Base-by-base conservation (phyloP, 1,140 invertebrate genomes). In the Caenorhabditis brenneri region DNA sequence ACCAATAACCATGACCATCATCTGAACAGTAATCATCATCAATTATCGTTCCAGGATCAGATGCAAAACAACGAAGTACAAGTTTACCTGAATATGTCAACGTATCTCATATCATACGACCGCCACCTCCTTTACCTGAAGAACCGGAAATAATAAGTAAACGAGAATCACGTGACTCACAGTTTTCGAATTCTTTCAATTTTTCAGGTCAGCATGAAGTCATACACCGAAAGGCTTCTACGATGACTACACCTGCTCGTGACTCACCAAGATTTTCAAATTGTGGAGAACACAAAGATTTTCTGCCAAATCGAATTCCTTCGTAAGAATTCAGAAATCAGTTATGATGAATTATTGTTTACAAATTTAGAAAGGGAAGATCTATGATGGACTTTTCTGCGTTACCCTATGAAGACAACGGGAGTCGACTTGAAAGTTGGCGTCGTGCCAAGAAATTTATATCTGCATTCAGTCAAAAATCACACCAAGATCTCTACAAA, bases 261-360 rank as follows among this genome's bases (percentile, higher is more conserved):
- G 65, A 74, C 0, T 42, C 65, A 42, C 36, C 65, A 12, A 31
- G 65, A 31, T 46, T 74, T 74, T 74, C 65, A 15, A 74, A 74
- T 42, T 74, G 65, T 74, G 65, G 65, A 74, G 65, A 74, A 46
- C 65, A 74, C n/a, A 74, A 74, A 42, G 65, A 74, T 24, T 74
- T 74, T 36, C 24, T 74, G n/a, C 36, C 65, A 27, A 74, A 46
- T 42, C 33, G 36, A 74, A 42, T 42, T 74, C 36, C 65, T 1
- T 42, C 65, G 65, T 74, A 74, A 27, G 36, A 74, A 33, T 51
- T 65, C 29, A 65, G 19, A 65, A 65, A 33, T 16, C 58, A 65
- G 19, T 10, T 1, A 19, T 27, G 19, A 0, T 6, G n/a, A n/a
- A n/a, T 65, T n/a, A 65, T 27, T 33, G 29, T 36, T 27, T 27